Evolutionary conservation across 2,888 invertebrate species (phyloP), one percentile per base, ranked within the genome.

Genomic region (Sphaeridia pumilis): DNA sequence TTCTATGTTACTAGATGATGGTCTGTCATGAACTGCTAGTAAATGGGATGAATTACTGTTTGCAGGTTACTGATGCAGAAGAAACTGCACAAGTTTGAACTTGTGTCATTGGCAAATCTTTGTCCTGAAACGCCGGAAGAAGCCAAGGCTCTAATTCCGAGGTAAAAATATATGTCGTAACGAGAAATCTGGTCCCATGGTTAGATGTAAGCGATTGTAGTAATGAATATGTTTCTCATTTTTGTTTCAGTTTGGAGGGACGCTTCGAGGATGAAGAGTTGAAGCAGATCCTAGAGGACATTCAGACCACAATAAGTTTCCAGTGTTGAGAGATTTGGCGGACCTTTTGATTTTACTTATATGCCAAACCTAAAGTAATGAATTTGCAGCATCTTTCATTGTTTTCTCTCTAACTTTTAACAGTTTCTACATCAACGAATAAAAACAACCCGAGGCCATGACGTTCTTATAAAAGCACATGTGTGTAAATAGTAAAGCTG

Each of bases 111-210:
- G 63, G 95, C 95, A 1, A 98, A 98, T 73, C 74, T 98, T n/a
- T 97, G 97, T 67, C 98, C 98, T 0, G 97, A 97, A 74, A 93
- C 88, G 36, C 87, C 95, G 0, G 97, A 98, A 69, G 98, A 98
- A 75, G 95, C 97, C 0, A 97, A 97, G 74, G 87, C 95, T 20
- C 74, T 97, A 12, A 93, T 98, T 69, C 97, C 95, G 55, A 94
- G 76, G 72, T 71, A 61, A 57, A 46, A 7, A 24, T 31, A 22
- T 27, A n/a, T n/a, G n/a, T n/a, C n/a, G n/a, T n/a, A n/a, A n/a
- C n/a, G n/a, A n/a, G n/a, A 7, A 14, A 10, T 31, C 14, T 31
- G 31, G 31, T 31, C 31, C 7, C 7, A 14, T 31, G 7, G 14
- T 14, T 31, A 10, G 31, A 31, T 14, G 7, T 7, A 7, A 7